These are phyloP conservation scores for Oligia fasciuncula DNA, from an alignment of 2,888 invertebrate species.

Conservation along the genomic window DNA sequence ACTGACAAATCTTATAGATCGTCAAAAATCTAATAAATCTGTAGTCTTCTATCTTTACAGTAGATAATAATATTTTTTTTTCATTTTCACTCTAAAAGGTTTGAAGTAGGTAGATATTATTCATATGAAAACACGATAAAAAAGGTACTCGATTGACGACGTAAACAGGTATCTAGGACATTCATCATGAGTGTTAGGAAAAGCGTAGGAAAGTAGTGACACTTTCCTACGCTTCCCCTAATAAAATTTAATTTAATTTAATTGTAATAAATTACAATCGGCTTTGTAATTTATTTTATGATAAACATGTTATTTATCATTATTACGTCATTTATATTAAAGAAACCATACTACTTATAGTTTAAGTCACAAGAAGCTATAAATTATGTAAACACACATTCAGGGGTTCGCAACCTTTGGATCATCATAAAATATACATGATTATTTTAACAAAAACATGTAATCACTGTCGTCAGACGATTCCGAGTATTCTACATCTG, in stretches of 20 bases:
- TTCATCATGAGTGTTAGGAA: background rate
- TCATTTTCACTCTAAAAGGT: background rate
- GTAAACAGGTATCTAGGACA: background rate
- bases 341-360: background rate
- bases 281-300: background rate
- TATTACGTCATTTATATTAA: too few relatives aligned
- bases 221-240: too few relatives aligned
- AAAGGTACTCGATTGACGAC: background rate
- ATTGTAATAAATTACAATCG: too few relatives aligned
- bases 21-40: background rate
- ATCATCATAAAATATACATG: too few relatives aligned
- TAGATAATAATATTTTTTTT: background rate
- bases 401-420: too few relatives aligned
- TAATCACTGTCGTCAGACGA: too few relatives aligned
- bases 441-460: too few relatives aligned
- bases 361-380: too few relatives aligned
- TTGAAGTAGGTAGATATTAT: constrained; percentile 4
- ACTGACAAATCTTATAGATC: background rate
- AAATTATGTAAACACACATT: too few relatives aligned
- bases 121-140: constrained; percentile 12
- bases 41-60: background rate
- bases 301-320: background rate
- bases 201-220: background rate
- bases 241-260: too few relatives aligned
- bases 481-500: too few relatives aligned